phyloP scores from a whole-genome alignment of 2,113 vertebrate genomes.

The Nannobrachium achirus region DNA sequence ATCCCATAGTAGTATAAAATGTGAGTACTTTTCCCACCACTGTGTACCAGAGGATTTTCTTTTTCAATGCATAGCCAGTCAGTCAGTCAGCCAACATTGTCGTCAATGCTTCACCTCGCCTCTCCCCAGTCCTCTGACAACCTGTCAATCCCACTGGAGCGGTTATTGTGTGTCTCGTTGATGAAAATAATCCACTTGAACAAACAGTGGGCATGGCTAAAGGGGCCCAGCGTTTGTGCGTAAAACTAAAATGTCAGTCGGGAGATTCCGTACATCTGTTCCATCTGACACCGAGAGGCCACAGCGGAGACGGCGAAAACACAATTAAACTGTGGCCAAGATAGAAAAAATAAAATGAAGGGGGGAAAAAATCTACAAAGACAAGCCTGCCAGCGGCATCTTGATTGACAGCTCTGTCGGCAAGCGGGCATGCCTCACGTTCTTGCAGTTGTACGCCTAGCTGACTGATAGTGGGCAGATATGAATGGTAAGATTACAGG shows the following conservation, averaged over 20 bases:
- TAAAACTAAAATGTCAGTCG: constrained; percentile 62
- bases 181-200: constrained; percentile 38
- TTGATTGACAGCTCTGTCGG: constrained; percentile 51
- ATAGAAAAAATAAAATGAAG: constrained; percentile 18
- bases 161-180: constrained; percentile 27
- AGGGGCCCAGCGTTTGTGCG: constrained; percentile 45
- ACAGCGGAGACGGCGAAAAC: constrained; percentile 34
- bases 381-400: constrained; percentile 23
- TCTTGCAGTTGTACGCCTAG: constrained; percentile 35
- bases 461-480: constrained; percentile 41
- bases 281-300: constrained; percentile 52
- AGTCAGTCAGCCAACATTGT: too few relatives aligned
- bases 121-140: too few relatives aligned
- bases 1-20: too few relatives aligned
- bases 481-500: constrained; percentile 29
- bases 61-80: too few relatives aligned
- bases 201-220: constrained; percentile 23
- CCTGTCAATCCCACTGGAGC: background rate
- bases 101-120: too few relatives aligned
- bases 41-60: too few relatives aligned
- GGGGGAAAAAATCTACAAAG: constrained; percentile 8
- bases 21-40: too few relatives aligned
- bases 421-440: background rate
- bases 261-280: constrained; percentile 61
- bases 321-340: constrained; percentile 61